Percentiles rank a stretch among this genome's conserved stretches.
phyloP scores from a whole-genome alignment of 2,888 invertebrate genomes.

The Cephus runcator region DNA sequence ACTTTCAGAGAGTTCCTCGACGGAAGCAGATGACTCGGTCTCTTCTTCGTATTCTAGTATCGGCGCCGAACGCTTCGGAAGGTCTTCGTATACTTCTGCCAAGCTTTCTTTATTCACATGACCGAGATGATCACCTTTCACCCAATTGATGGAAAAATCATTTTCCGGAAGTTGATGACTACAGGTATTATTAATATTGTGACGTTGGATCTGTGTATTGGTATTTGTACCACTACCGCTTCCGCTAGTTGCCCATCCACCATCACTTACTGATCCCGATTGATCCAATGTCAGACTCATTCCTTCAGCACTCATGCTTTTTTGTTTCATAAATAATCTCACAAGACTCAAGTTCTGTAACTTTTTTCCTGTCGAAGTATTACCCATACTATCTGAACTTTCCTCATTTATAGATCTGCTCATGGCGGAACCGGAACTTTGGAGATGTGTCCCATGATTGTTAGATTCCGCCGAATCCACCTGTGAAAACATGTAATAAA shows the following conservation, averaged over 20 bases:
- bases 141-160: constrained; percentile 62
- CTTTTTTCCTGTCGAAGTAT: constrained; percentile 57
- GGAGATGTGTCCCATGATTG: constrained; percentile 50
- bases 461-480: constrained; percentile 61
- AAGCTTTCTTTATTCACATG: constrained; percentile 40
- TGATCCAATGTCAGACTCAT: constrained; percentile 80
- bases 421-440: constrained; percentile 55
- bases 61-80: constrained; percentile 40
- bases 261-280: constrained; percentile 75
- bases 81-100: constrained; percentile 37
- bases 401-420: constrained; percentile 59
- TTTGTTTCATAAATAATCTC: constrained; percentile 90
- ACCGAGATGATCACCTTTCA: constrained; percentile 52
- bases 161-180: constrained; percentile 44
- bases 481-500: constrained; percentile 27
- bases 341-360: constrained; percentile 85
- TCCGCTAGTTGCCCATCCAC: constrained; percentile 77
- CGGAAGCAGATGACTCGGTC: constrained; percentile 64
- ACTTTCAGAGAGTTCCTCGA: constrained; percentile 66
- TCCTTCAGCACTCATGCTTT: constrained; percentile 83
- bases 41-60: constrained; percentile 66
- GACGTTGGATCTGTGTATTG: constrained; percentile 49
- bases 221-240: constrained; percentile 68
- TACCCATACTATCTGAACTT: constrained; percentile 55
- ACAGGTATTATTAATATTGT: constrained; percentile 43